Evolutionary conservation across 2,797 vertebrate species (phyloP), one percentile per base, ranked within the genome.

Genomic region (Chloroceryle amazona): DNA sequence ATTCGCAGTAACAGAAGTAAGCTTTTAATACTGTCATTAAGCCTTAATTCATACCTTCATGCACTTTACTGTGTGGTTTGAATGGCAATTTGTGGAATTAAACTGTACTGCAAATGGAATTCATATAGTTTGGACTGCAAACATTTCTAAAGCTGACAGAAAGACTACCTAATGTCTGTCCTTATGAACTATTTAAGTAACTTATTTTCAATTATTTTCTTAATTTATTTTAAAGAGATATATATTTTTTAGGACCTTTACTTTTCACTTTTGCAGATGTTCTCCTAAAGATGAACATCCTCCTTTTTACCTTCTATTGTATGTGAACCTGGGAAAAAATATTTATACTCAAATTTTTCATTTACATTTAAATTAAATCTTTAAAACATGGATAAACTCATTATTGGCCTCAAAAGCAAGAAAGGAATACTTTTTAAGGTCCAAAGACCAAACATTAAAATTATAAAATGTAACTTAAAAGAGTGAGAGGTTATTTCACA

Each of bases 361-460:
- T 96, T 96, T 96, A 42, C 75, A 83, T 94, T 85, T 96, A 87
- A 88, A 95, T 95, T 78, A 94, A 89, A n/a, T 86, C 61, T 81
- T 87, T 94, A 76, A 93, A 95, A 89, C 3, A 61, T 37, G 4
- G 41, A 11, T 33, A 46, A 68, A 84, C 2, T 89, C 21, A 74
- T 83, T 81, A 89, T 20, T 58, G 6, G 4, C 28, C 17, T 44
- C 2, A 11, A 91, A 91, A 71, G 39, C 29, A 94, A 74, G 10
- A 81, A 74, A 29, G 11, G 1, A 86, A 67, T 3, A 6, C 52
- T 63, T 79, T 81, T 78, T 46, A 73, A 7, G 11, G 10, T 81
- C 44, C 82, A 26, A 90, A 87, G 92, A 71, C 75, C 49, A 65
- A 83, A 71, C 5, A 51, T 74, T 65, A 74, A 90, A 85, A 76